Evolutionary conservation across 2,888 invertebrate genomes (phyloP).

Genomic region (Nymphalis c-album): DNA sequence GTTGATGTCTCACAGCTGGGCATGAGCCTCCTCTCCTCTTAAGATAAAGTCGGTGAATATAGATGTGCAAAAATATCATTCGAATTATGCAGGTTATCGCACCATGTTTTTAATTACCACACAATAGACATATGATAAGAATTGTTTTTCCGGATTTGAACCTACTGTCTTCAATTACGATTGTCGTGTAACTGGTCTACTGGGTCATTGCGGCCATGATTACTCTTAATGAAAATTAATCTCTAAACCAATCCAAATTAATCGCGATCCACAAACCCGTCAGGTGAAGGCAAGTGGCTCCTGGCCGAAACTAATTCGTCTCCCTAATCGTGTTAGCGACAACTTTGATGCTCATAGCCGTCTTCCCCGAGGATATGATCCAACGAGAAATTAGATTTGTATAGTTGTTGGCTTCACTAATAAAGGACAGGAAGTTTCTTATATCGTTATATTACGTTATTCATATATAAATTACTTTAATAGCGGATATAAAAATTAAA

Average conservation of each 20-base stretch:
- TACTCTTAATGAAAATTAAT: conserved; percentile 18
- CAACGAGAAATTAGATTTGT: conserved; percentile 76
- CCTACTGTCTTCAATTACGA: too few species aligned
- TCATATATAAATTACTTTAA: conserved; percentile 10
- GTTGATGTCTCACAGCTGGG: too few species aligned
- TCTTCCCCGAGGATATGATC: conserved; percentile 75
- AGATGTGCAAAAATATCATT: too few species aligned
- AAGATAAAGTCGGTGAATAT: too few species aligned
- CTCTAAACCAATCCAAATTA: conserved; percentile 37
- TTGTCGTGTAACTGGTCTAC: too few species aligned
- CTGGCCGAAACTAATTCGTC: conserved; percentile 78
- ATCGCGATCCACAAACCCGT: conserved; percentile 62
- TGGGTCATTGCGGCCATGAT: not conserved
- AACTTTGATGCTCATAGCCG: conserved; percentile 72
- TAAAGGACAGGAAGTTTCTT: conserved; percentile 56
- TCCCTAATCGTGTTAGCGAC: conserved; percentile 78
- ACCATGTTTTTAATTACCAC: too few species aligned
- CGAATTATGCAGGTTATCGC: too few species aligned
- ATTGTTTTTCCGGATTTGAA: too few species aligned
- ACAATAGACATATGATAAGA: too few species aligned
- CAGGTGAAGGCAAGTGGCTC: conserved; percentile 57
- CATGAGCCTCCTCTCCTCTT: too few species aligned
- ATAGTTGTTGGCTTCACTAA: conserved; percentile 76
- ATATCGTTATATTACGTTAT: conserved; percentile 26
- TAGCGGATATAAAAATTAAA: not conserved